Evolutionary conservation across 1,140 invertebrate genomes (phyloP).

Genomic region (Fopius arisanus): DNA sequence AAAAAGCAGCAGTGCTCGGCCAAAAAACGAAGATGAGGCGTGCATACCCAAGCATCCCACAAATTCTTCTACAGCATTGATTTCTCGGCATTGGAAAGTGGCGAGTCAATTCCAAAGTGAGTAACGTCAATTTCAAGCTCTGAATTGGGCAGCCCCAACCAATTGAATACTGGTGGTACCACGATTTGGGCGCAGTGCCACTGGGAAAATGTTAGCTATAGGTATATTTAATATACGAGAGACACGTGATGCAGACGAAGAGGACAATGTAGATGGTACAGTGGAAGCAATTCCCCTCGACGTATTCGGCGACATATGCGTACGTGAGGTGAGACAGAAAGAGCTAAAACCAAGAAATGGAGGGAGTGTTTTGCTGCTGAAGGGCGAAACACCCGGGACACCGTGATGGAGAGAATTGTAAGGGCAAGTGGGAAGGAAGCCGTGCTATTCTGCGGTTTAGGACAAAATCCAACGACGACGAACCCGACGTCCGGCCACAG

Average conservation of each 20-base stretch:
- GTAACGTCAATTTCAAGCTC: too few species aligned
- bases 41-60: too few species aligned
- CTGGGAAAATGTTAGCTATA: background rate
- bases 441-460: background rate
- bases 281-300: slow-evolving; percentile 18
- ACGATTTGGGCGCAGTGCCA: background rate
- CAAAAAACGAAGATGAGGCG: too few species aligned
- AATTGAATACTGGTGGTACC: background rate
- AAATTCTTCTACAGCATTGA: too few species aligned
- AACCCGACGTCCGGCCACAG: slow-evolving; percentile 54
- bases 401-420: background rate
- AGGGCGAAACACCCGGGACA: background rate
- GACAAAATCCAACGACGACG: background rate
- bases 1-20: too few species aligned
- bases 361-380: background rate
- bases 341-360: background rate
- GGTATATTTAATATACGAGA: slow-evolving; percentile 25
- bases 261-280: slow-evolving; percentile 5
- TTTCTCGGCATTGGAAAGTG: too few species aligned
- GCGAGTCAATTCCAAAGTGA: too few species aligned
- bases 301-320: slow-evolving; percentile 33
- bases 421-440: background rate
- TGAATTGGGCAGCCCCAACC: too few species aligned
- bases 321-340: slow-evolving; percentile 28
- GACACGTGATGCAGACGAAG: slow-evolving; percentile 32